Percentiles rank a stretch among this genome's conserved stretches.
phyloP scores from a whole-genome alignment of 2,113 vertebrate genomes.

The Terrapene triunguis region DNA sequence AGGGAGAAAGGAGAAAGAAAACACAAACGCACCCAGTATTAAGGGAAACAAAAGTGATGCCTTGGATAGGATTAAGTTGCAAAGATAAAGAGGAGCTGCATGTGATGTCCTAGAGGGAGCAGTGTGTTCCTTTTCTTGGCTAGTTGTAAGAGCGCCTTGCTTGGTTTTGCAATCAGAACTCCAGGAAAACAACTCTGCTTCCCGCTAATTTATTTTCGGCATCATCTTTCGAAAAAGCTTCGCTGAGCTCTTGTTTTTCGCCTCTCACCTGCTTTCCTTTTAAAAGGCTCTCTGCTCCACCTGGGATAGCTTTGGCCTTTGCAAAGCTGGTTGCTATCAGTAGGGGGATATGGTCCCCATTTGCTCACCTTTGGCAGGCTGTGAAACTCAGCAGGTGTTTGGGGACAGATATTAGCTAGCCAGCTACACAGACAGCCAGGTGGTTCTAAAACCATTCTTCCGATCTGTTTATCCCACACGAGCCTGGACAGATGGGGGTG shows the following conservation, averaged over 20 bases:
- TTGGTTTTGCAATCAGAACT: not conserved
- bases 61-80: not conserved
- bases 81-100: not conserved
- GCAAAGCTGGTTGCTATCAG: not conserved
- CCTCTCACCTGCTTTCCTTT: not conserved
- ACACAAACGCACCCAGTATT: not conserved
- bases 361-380: not conserved
- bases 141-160: accelerated
- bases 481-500: not conserved
- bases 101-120: not conserved
- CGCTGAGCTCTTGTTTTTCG: accelerated
- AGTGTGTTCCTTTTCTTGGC: not conserved
- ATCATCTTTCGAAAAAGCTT: accelerated
- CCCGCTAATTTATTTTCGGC: not conserved
- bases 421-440: not conserved
- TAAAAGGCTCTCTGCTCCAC: not conserved
- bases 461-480: not conserved
- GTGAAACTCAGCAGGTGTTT: not conserved
- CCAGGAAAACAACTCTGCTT: not conserved
- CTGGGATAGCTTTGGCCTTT: not conserved
- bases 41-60: not conserved
- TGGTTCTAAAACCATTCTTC: not conserved
- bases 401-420: not conserved
- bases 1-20: not conserved
- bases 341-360: not conserved